phyloP scores from a whole-genome alignment of 2,113 vertebrate genomes.

The Crotalus viridis region DNA sequence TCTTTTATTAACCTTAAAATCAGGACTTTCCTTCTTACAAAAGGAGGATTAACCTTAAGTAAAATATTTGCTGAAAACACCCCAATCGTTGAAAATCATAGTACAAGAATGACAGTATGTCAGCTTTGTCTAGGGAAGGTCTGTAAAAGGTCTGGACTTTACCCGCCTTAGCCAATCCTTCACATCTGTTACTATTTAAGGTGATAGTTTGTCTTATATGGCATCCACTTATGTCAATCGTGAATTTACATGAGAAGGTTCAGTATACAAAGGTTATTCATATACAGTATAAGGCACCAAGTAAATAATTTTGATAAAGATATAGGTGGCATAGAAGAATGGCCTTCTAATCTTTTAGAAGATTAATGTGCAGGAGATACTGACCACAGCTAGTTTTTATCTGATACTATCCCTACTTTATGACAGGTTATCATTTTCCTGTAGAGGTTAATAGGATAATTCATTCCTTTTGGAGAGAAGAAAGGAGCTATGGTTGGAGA shows the following conservation, averaged over 20 bases:
- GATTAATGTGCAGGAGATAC: constrained; percentile 10
- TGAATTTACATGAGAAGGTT: constrained; percentile 26
- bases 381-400: constrained; percentile 13
- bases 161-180: background rate
- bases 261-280: constrained; percentile 18
- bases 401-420: background rate
- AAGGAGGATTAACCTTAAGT: background rate
- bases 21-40: constrained; percentile 18
- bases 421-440: constrained; percentile 9
- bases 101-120: background rate
- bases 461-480: background rate
- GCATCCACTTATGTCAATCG: background rate
- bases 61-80: background rate
- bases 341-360: background rate
- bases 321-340: constrained; percentile 13
- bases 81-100: background rate
- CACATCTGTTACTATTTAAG: constrained; percentile 6
- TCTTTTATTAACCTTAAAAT: constrained; percentile 23
- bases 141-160: background rate
- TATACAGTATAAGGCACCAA: constrained; percentile 8
- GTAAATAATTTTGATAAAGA: constrained; percentile 31
- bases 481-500: background rate
- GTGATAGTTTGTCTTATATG: constrained; percentile 21
- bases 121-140: background rate
- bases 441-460: background rate